Percentiles rank a stretch among this genome's conserved stretches.
These are phyloP conservation scores for Columba guinea DNA, from an alignment of 2,797 vertebrate species.

Conservation along the genomic window DNA sequence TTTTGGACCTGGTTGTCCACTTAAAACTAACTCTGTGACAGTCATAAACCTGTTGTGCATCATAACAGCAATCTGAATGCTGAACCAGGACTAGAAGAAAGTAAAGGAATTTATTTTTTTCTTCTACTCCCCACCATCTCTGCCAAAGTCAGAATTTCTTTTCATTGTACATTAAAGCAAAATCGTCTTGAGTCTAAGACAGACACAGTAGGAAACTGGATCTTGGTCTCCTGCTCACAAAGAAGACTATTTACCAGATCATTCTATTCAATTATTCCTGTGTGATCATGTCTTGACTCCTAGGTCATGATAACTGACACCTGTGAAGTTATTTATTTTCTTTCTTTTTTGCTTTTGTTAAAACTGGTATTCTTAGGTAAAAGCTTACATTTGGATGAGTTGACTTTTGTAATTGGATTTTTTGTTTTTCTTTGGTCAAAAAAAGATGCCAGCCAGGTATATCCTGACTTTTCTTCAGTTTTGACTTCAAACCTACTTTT, in stretches of 20 bases:
- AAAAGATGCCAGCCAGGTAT: rapidly evolving
- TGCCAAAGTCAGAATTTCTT: background rate
- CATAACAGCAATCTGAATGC: background rate
- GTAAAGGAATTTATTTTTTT: background rate
- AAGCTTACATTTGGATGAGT: background rate
- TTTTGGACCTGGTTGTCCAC: too few species aligned
- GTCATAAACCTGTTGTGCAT: background rate
- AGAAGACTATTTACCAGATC: background rate
- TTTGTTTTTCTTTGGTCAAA: background rate
- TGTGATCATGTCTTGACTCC: background rate
- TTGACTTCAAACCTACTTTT: background rate
- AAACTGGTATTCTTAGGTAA: background rate
- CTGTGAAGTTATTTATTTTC: background rate
- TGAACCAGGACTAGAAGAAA: background rate
- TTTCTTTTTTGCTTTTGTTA: background rate
- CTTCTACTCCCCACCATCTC: background rate
- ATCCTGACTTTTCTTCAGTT: background rate
- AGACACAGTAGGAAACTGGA: background rate
- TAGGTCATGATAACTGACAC: background rate
- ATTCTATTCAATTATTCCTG: background rate
- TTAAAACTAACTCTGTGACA: too few species aligned
- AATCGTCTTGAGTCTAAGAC: background rate
- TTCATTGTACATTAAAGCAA: background rate
- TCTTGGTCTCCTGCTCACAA: background rate
- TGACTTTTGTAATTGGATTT: background rate